phyloP scores from a whole-genome alignment of 2,113 vertebrate genomes.

The Copsychus sechellarum region DNA sequence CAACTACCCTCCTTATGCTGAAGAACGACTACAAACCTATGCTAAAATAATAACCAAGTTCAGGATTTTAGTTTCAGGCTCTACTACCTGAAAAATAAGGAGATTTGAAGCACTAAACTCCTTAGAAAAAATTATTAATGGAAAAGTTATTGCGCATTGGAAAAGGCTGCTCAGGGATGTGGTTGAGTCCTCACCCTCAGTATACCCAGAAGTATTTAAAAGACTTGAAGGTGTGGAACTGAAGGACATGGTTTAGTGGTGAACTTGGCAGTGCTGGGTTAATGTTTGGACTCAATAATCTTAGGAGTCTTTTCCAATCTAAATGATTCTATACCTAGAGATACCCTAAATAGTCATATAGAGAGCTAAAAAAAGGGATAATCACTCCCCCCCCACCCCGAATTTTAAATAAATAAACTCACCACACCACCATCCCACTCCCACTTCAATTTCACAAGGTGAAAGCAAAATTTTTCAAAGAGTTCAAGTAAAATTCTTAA shows the following conservation, averaged over 20 bases:
- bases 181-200: neutral
- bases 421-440: neutral
- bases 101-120: neutral
- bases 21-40: neutral
- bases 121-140: neutral
- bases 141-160: neutral
- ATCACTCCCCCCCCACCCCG: rapidly evolving
- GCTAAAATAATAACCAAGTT: neutral
- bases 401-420: neutral
- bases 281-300: neutral
- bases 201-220: neutral
- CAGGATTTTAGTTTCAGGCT: neutral
- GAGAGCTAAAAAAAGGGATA: neutral
- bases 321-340: neutral
- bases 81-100: neutral
- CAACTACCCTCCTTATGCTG: neutral
- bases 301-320: neutral
- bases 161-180: neutral
- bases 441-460: neutral
- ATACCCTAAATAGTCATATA: neutral
- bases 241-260: neutral
- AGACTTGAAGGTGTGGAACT: neutral
- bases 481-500: neutral
- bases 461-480: neutral
- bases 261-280: neutral